These are phyloP conservation scores for Caracal caracal DNA, from an alignment of 2,113 vertebrate genomes.

Conservation along the genomic window DNA sequence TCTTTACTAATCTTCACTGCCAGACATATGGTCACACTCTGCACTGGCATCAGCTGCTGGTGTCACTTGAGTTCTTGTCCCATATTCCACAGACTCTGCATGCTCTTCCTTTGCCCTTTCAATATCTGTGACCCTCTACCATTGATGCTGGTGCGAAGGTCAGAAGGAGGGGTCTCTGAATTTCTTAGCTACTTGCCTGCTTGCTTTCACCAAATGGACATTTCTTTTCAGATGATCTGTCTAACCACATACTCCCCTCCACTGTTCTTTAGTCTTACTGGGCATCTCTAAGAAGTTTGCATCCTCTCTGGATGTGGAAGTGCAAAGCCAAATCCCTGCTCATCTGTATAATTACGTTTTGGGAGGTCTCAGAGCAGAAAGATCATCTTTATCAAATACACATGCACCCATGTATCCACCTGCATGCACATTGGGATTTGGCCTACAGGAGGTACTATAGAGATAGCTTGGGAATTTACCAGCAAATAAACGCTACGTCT, in stretches of 20 bases:
- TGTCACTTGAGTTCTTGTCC: background rate
- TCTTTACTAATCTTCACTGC: background rate
- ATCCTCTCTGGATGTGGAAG: background rate
- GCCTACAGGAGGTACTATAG: background rate
- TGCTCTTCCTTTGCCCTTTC: background rate
- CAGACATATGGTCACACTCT: background rate
- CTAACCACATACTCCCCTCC: background rate
- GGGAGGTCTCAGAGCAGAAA: background rate
- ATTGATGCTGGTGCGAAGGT: background rate
- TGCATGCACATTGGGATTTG: background rate
- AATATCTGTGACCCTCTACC: background rate
- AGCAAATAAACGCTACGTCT: background rate
- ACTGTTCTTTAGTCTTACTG: background rate
- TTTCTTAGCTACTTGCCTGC: background rate
- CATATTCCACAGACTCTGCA: background rate
- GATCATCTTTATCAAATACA: background rate
- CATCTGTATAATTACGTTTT: background rate
- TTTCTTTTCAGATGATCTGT: background rate
- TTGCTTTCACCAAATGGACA: background rate
- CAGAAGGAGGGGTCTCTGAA: background rate
- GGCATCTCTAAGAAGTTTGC: background rate
- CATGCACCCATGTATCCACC: background rate
- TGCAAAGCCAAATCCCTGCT: background rate
- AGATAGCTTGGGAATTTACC: background rate
- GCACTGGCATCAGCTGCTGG: background rate